A percentile compares a stretch with the other conserved stretches of the same genome.
phyloP scores from a whole-genome alignment of 2,888 invertebrate species.

The Noctua pronuba region DNA sequence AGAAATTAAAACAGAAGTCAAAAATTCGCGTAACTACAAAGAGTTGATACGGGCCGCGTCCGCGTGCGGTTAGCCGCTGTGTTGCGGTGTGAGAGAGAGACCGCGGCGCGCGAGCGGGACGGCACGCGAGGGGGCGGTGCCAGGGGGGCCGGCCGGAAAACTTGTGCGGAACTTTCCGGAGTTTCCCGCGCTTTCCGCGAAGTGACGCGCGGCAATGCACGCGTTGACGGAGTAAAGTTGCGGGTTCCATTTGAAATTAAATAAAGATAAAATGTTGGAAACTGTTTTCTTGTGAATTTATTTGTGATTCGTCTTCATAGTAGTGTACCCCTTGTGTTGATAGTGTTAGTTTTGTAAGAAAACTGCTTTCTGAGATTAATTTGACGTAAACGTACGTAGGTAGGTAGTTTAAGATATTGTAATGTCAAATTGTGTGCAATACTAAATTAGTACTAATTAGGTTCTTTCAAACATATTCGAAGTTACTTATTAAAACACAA shows the following conservation, averaged over 20 bases:
- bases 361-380: background rate
- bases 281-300: conserved; percentile 26
- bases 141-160: conserved; percentile 79
- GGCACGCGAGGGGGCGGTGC: conserved; percentile 74
- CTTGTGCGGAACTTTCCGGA: conserved; percentile 80
- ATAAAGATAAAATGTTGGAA: conserved; percentile 15
- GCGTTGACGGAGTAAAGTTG: conserved; percentile 17
- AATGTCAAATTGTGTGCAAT: background rate
- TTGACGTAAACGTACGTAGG: background rate
- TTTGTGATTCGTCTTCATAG: conserved; percentile 1
- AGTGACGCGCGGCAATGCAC: conserved; percentile 50
- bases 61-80: conserved; percentile 83
- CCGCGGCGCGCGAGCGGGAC: conserved; percentile 69
- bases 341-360: conserved; percentile 5
- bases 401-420: background rate
- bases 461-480: background rate
- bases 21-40: conserved; percentile 54
- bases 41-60: conserved; percentile 72
- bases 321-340: background rate
- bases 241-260: conserved; percentile 16
- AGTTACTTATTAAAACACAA: too few species aligned
- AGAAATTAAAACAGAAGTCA: conserved; percentile 65
- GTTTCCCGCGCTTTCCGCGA: conserved; percentile 86
- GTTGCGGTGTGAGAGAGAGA: conserved; percentile 79
- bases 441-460: background rate